Base-by-base conservation (phyloP, 2,797 vertebrate genomes). In the Myoxocephalus aenaeus region DNA sequence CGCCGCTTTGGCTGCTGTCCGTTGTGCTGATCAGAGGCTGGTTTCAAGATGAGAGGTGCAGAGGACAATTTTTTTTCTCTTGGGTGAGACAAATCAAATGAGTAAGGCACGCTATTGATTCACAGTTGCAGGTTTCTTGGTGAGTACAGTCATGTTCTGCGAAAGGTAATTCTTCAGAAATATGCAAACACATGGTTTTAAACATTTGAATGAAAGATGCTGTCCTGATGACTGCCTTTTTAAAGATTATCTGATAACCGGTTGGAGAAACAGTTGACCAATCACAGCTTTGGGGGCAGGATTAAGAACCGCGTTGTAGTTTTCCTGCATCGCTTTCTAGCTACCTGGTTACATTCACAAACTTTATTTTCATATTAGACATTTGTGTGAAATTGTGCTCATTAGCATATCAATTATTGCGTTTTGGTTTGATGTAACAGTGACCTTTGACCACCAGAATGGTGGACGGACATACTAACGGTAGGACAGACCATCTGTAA, bases 201-300 rank as follows among this genome's bases (percentile, higher is more conserved):
- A 57, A 22, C 38, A 62, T 62, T 38, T 67, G 42, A 66, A 46
- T 3, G 5, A 67, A 54, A 66, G 54, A 61, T 62, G 14, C 4
- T 25, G 12, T 62, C 58, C 36, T 25, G 12, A 62, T n/a, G 36
- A 62, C 59, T 15, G 36, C 18, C 38, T 64, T 51, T 38, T 22
- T 18, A 20, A 14, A 57, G 25, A 27, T 2, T 27, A 27, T 32
- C 10, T 27, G 27, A 27, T 1, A 27, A 27, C 9, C 9, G 0
- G 29, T 38, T 51, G 11, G 15, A 32, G 29, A 32, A 32, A 34
- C 13, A 51, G 46, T 7, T 51, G 7, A 51, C 20, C n/a, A 42
- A 56, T 54, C 36, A 42, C 36, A 68, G 38, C 20, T 5, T 22
- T 58, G 15, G 14, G 1, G 27, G 27, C 40, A 42, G 13, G 40